Conservation (phyloP, 2,888 invertebrate species). For the Podotricha telesiphe region DNA sequence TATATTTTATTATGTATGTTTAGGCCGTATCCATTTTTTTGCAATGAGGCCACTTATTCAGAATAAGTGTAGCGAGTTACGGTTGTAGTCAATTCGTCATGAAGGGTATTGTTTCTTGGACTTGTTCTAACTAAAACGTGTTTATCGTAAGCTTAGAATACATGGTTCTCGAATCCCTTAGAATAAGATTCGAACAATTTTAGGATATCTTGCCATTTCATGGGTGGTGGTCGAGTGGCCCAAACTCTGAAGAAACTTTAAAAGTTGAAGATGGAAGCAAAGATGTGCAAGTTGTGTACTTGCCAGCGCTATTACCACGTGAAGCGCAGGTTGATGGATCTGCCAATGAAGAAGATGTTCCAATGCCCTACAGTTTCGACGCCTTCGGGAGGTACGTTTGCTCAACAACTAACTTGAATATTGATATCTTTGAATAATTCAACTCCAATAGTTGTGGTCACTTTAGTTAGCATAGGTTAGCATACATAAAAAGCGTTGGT, state of each 20-base stretch:
- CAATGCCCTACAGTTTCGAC: slow-evolving; percentile 82
- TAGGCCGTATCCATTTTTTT: slow-evolving; percentile 33
- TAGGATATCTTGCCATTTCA: slow-evolving; percentile 64
- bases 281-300: slow-evolving; percentile 85
- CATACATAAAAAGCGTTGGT: not conserved
- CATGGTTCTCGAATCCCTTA: slow-evolving; percentile 11
- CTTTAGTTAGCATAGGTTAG: too few species aligned
- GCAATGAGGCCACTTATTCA: slow-evolving; percentile 40
- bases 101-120: slow-evolving; percentile 32
- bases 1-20: slow-evolving; percentile 10
- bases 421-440: not conserved
- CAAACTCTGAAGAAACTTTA: slow-evolving; percentile 16
- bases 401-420: not conserved
- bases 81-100: slow-evolving; percentile 28
- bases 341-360: slow-evolving; percentile 63
- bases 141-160: slow-evolving; percentile 8
- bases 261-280: slow-evolving; percentile 46
- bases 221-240: slow-evolving; percentile 53
- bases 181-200: slow-evolving; percentile 34
- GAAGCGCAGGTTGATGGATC: slow-evolving; percentile 69
- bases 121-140: slow-evolving; percentile 3
- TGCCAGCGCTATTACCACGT: slow-evolving; percentile 79
- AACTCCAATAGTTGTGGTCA: not conserved
- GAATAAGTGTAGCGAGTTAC: slow-evolving; percentile 36
- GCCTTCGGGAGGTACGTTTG: slow-evolving; percentile 84